A percentile compares a stretch with the other conserved stretches of the same genome.
Evolutionary conservation across 1,140 invertebrate species (phyloP).

Genomic region (Rhagoletis zephyria): DNA sequence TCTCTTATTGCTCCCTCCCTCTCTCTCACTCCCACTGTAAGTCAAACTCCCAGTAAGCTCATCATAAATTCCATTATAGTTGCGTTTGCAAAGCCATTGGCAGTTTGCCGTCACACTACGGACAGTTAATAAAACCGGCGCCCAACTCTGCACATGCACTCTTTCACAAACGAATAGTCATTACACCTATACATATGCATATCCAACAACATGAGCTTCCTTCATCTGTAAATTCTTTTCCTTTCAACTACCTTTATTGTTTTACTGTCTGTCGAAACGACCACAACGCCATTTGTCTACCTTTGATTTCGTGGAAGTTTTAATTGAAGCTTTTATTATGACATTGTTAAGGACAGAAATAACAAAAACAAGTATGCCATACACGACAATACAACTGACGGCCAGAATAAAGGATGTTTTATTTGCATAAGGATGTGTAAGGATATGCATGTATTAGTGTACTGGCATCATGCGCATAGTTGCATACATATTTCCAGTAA

Average conservation of each 20-base stretch:
- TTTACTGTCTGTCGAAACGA: constrained; percentile 22
- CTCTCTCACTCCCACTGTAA: not conserved
- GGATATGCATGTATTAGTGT: not conserved
- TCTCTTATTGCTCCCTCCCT: not conserved
- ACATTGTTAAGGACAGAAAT: constrained; percentile 30
- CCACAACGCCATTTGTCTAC: constrained; percentile 54
- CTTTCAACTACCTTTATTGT: constrained; percentile 5
- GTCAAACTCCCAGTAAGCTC: constrained; percentile 61
- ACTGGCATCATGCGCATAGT: constrained; percentile 18
- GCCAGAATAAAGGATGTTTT: not conserved
- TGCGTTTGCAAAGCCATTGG: constrained; percentile 38
- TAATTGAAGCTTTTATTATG: constrained; percentile 66
- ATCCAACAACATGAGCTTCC: not conserved
- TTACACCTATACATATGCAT: not conserved
- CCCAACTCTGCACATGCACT: constrained; percentile 4
- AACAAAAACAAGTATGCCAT: constrained; percentile 56
- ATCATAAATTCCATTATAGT: constrained; percentile 70
- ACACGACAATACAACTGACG: constrained; percentile 28
- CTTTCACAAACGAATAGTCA: too few species aligned
- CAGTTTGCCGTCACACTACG: constrained; percentile 16
- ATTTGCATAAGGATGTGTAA: not conserved
- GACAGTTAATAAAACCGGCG: constrained; percentile 38
- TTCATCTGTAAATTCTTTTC: not conserved
- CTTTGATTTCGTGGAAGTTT: constrained; percentile 63
- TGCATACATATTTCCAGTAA: not conserved